Evolutionary conservation across 2,888 invertebrate species (phyloP).

Genomic region (Oegoconia quadripuncta): DNA sequence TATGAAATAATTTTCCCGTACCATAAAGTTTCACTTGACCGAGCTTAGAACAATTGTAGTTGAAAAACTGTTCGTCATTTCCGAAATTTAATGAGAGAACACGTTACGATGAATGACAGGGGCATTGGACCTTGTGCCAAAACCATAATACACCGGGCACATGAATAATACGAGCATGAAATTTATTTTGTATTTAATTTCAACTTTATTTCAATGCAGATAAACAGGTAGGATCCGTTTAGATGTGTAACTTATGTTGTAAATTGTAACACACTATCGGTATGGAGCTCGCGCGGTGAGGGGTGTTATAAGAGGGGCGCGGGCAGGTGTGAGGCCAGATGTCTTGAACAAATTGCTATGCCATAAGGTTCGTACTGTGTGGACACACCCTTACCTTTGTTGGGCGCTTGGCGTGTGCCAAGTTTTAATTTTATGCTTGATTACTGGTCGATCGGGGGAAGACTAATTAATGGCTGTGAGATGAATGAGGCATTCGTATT

Average conservation of each 20-base stretch:
- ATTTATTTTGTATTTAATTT: neutral
- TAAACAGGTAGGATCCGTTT: neutral
- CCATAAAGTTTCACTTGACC: conserved; percentile 60
- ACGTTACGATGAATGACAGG: conserved; percentile 58
- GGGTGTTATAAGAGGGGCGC: conserved; percentile 39
- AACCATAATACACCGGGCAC: conserved; percentile 52
- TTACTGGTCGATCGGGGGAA: conserved; percentile 59
- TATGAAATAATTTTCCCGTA: conserved; percentile 35
- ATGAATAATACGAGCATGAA: conserved; percentile 10
- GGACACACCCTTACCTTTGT: conserved; percentile 70
- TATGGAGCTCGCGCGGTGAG: conserved; percentile 41
- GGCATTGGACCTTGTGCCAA: conserved; percentile 67
- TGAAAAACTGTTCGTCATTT: conserved; percentile 71
- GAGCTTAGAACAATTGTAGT: conserved; percentile 55
- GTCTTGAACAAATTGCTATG: conserved; percentile 76
- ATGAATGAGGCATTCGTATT: conserved; percentile 47
- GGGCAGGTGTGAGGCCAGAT: conserved; percentile 77
- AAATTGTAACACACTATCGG: conserved; percentile 37
- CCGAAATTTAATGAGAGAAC: conserved; percentile 68
- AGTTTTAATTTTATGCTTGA: conserved; percentile 79
- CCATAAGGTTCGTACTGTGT: conserved; percentile 71
- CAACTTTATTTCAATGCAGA: neutral
- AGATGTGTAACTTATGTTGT: neutral
- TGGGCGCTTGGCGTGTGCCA: conserved; percentile 72
- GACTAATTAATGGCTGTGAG: conserved; percentile 71